Conservation (phyloP, 2,888 invertebrate genomes). For the Meganola albula region DNA sequence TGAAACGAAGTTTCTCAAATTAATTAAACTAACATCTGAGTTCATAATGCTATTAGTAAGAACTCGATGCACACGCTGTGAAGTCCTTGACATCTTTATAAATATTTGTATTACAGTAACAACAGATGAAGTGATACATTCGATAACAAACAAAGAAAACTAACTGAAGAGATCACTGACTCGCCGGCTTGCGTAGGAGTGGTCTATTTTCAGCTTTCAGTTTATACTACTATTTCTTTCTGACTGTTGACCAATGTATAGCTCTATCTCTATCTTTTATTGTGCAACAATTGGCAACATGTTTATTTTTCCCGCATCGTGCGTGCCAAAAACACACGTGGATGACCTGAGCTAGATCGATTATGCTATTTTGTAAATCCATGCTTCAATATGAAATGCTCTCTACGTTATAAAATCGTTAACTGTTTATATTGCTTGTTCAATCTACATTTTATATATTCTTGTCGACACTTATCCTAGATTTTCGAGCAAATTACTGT, state of each 20-base stretch:
- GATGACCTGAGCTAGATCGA: conserved; percentile 41
- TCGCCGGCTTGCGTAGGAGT: conserved; percentile 62
- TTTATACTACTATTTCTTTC: conserved; percentile 46
- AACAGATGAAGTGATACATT: conserved; percentile 29
- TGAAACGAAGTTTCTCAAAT: too few species aligned
- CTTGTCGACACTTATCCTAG: too few species aligned
- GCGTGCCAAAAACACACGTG: conserved; percentile 69
- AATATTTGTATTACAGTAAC: conserved; percentile 15
- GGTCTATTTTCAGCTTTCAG: conserved; percentile 61
- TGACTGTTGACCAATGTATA: conserved; percentile 23
- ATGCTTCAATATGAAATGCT: conserved; percentile 6
- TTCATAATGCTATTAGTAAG: background rate
- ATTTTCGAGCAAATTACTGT: too few species aligned
- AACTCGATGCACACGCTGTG: conserved; percentile 5
- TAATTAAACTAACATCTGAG: too few species aligned
- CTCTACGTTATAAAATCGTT: conserved; percentile 16
- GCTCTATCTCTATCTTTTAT: conserved; percentile 39
- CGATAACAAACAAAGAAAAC: conserved; percentile 48
- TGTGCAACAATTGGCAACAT: conserved; percentile 71
- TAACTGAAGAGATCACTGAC: conserved; percentile 55
- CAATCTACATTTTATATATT: conserved; percentile 6
- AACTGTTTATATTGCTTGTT: conserved; percentile 6
- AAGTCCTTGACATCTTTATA: conserved; percentile 24
- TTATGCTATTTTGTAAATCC: conserved; percentile 26
- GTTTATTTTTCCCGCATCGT: conserved; percentile 43